phyloP scores from a whole-genome alignment of 2,113 vertebrate genomes.

The Acanthisitta chloris region DNA sequence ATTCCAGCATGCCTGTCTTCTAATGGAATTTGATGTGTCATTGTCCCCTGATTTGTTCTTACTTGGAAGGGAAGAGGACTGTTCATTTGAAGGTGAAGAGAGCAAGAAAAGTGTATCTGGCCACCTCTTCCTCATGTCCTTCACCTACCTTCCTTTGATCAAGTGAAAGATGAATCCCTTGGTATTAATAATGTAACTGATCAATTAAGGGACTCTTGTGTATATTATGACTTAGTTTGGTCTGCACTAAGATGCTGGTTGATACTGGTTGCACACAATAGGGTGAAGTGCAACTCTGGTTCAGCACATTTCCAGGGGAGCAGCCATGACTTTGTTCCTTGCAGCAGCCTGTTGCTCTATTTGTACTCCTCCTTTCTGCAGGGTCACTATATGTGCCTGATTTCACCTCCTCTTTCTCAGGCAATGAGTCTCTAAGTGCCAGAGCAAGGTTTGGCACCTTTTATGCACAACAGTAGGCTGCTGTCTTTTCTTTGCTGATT shows the following conservation, averaged over 20 bases:
- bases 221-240: background rate
- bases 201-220: background rate
- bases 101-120: background rate
- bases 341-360: background rate
- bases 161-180: background rate
- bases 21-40: background rate
- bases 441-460: background rate
- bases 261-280: background rate
- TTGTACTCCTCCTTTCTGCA: background rate
- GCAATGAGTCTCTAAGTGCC: background rate
- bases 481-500: background rate
- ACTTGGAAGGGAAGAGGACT: background rate
- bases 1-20: background rate
- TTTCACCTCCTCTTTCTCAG: accelerated
- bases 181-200: background rate
- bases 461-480: background rate
- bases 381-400: background rate
- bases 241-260: background rate
- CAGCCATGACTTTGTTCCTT: background rate
- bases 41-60: background rate
- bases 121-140: background rate
- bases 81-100: background rate
- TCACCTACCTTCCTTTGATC: background rate
- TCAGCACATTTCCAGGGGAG: background rate
- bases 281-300: background rate